Conservation (phyloP, 1,140 invertebrate genomes). For the Rhopalosiphum maidis region DNA sequence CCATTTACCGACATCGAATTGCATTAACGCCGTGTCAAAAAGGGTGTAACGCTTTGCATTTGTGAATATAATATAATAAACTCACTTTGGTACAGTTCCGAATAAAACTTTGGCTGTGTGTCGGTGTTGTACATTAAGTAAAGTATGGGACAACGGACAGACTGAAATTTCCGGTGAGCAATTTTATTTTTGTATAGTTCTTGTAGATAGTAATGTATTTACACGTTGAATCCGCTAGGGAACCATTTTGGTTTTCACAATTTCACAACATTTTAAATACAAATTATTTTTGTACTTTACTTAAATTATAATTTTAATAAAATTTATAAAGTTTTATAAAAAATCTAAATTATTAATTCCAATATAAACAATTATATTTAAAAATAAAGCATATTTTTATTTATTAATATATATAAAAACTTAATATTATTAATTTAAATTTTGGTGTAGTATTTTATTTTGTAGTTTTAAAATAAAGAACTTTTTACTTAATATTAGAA, state of each 20-base stretch:
- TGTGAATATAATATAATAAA: slow-evolving; percentile 20
- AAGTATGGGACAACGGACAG: neutral
- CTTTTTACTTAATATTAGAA: too few relatives aligned
- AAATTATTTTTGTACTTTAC: neutral
- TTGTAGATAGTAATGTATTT: neutral
- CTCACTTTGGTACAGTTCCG: neutral
- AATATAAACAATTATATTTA: too few relatives aligned
- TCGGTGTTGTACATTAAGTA: neutral
- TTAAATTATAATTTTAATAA: neutral
- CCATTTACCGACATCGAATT: neutral
- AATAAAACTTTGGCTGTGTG: neutral
- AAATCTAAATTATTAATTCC: neutral
- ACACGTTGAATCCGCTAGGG: too few relatives aligned
- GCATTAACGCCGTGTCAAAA: neutral
- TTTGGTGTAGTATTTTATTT: too few relatives aligned
- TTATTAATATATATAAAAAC: too few relatives aligned
- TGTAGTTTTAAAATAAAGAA: too few relatives aligned
- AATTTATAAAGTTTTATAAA: too few relatives aligned
- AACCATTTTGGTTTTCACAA: neutral
- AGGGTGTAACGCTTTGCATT: neutral
- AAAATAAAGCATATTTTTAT: neutral
- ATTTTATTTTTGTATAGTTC: neutral
- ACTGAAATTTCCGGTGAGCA: neutral
- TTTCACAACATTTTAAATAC: neutral
- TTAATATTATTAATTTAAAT: too few relatives aligned